Evolutionary conservation across 1,140 invertebrate genomes (phyloP), one percentile per base, ranked within the genome.

Genomic region (Notospermus geniculatus): DNA sequence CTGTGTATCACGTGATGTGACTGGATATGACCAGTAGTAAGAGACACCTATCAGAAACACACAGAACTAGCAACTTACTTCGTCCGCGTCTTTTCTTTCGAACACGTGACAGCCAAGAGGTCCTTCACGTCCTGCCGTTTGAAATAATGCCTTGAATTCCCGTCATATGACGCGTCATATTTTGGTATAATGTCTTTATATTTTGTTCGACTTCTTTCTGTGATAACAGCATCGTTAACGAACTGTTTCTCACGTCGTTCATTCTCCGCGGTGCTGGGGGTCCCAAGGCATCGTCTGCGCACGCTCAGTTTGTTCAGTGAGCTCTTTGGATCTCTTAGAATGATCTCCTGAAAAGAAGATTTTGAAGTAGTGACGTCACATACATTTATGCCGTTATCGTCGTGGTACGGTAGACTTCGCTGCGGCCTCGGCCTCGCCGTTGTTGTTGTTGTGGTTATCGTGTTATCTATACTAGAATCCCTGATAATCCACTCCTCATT

Each of bases 171-270:
- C 1, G 71, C 71, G 57, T 73, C 64, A 54, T 73, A 73, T 19
- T 52, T 54, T 1, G 70, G 67, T 22, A 71, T 71, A 27, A 72
- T 68, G 57, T 71, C 71, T 29, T 71, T 71, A 54, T 73, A 72
- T 43, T 71, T 71, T 17, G 70, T 73, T n/a, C 71, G 64, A 15
- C 55, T 53, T 29, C 55, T 68, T 36, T 73, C 68, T 4, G 71
- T 71, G 1, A 64, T 66, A 25, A 73, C 70, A 30, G 68, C 72
- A 54, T 74, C 74, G 52, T 72, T 68, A 19, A 70, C 62, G 43
- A 75, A 74, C 5, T 41, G n/a, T 28, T 56, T 45, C 56, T 67
- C 65, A 59, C 57, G 17, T 52, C 43, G 1, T 57, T 46, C 15
- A 58, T 62, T 29, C 58, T 60, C 28, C 62, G 62, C 36, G 57